phyloP scores from a whole-genome alignment of 2,113 vertebrate species.

The Ptilorrhoa leucosticta region DNA sequence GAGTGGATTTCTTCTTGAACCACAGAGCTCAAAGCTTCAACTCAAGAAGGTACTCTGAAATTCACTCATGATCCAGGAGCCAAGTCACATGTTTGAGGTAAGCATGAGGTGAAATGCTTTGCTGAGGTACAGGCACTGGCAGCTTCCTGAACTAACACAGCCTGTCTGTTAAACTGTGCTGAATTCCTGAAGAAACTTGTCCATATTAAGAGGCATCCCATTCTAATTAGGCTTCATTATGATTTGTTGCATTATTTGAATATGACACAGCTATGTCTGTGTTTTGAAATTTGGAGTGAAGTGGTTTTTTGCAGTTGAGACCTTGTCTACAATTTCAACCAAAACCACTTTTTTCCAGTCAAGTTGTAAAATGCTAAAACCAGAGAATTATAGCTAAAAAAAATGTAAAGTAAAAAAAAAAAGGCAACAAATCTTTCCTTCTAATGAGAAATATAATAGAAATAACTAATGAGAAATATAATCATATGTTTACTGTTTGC shows the following conservation, averaged over 20 bases:
- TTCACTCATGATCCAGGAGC: background rate
- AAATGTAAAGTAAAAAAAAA: background rate
- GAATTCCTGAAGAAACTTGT: background rate
- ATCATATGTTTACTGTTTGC: background rate
- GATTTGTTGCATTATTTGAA: conserved; percentile 1
- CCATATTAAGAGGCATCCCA: background rate
- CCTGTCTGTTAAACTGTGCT: background rate
- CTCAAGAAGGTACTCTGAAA: background rate
- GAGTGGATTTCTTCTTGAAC: background rate
- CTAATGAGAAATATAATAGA: conserved; percentile 13
- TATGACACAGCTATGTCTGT: background rate
- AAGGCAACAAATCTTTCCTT: background rate
- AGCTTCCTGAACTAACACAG: background rate
- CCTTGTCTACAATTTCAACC: conserved; percentile 1
- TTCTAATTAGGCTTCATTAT: conserved; percentile 14
- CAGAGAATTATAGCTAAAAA: background rate
- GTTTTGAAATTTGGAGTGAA: conserved; percentile 36
- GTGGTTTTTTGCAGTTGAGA: background rate
- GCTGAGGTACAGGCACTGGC: background rate
- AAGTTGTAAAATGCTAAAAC: conserved; percentile 4
- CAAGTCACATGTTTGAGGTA: background rate
- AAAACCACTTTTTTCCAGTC: background rate
- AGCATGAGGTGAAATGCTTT: background rate
- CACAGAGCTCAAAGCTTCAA: background rate
- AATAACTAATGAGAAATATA: conserved; percentile 7